Percentiles rank a stretch among this genome's conserved stretches.
Conservation (phyloP, 2,797 vertebrate genomes). For the Enteromius viviparus region DNA sequence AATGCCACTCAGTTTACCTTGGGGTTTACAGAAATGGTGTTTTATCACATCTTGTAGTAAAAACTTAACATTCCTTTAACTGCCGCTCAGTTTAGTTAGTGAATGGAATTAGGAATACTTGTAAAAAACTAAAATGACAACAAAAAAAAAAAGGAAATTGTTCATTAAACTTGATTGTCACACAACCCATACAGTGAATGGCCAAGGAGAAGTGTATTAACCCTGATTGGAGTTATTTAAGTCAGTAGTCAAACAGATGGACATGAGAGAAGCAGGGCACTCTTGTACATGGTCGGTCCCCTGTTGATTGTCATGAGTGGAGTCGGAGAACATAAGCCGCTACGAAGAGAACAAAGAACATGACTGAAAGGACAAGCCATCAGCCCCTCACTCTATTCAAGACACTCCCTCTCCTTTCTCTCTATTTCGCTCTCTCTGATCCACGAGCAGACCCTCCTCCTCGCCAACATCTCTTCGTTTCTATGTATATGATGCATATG, state of each 20-base stretch:
- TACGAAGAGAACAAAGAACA: slow-evolving; percentile 74
- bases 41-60: slow-evolving; percentile 49
- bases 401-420: slow-evolving; percentile 52
- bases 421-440: slow-evolving; percentile 65
- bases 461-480: slow-evolving; percentile 37
- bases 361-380: slow-evolving; percentile 71
- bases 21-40: slow-evolving; percentile 52
- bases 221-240: slow-evolving; percentile 30
- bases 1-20: slow-evolving; percentile 46
- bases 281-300: slow-evolving; percentile 52
- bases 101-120: not conserved
- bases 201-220: not conserved
- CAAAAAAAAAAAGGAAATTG: not conserved
- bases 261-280: slow-evolving; percentile 31
- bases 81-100: not conserved
- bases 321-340: slow-evolving; percentile 67
- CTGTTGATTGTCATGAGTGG: slow-evolving; percentile 59
- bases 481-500: slow-evolving; percentile 3
- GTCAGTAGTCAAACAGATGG: slow-evolving; percentile 13
- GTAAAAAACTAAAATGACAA: too few relatives aligned
- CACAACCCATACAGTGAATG: not conserved
- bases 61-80: slow-evolving; percentile 53
- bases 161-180: not conserved
- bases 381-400: slow-evolving; percentile 65
- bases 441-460: slow-evolving; percentile 57